phyloP scores from a whole-genome alignment of 2,113 vertebrate species.

The Peromyscus polionotus region DNA sequence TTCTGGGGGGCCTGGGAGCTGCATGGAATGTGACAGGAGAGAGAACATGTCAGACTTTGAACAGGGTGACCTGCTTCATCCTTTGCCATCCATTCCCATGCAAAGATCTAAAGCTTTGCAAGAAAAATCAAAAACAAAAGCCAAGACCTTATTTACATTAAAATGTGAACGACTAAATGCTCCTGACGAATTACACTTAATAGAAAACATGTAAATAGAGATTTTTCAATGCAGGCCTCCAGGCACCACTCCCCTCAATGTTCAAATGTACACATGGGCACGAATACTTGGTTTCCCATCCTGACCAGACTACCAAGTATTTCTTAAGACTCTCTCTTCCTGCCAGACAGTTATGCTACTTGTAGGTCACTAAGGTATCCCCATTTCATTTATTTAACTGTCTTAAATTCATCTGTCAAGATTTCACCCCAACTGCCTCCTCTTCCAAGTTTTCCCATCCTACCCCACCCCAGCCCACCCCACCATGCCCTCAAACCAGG shows the following conservation, averaged over 20 bases:
- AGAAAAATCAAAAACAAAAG: not conserved
- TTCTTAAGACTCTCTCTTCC: not conserved
- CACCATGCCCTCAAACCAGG: not conserved
- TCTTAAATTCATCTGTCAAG: constrained; percentile 40
- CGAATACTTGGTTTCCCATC: not conserved
- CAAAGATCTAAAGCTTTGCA: not conserved
- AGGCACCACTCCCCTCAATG: not conserved
- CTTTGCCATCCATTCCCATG: not conserved
- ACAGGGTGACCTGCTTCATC: not conserved
- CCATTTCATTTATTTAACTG: not conserved
- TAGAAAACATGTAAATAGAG: not conserved
- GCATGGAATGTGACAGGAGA: not conserved
- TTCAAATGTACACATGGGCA: not conserved
- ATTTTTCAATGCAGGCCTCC: constrained; percentile 3
- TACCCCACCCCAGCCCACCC: too few species aligned
- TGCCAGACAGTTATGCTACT: not conserved
- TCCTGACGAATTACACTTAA: not conserved
- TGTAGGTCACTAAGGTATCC: not conserved
- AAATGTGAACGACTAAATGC: not conserved
- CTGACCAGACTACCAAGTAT: constrained; percentile 6
- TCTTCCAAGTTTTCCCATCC: not conserved
- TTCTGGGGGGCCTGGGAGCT: constrained; percentile 4
- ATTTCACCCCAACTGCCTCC: not conserved
- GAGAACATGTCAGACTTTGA: not conserved
- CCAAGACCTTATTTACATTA: not conserved